A percentile compares a stretch with the other conserved stretches of the same genome.
Conservation (phyloP, 2,888 invertebrate species). For the Drosophila dives region DNA sequence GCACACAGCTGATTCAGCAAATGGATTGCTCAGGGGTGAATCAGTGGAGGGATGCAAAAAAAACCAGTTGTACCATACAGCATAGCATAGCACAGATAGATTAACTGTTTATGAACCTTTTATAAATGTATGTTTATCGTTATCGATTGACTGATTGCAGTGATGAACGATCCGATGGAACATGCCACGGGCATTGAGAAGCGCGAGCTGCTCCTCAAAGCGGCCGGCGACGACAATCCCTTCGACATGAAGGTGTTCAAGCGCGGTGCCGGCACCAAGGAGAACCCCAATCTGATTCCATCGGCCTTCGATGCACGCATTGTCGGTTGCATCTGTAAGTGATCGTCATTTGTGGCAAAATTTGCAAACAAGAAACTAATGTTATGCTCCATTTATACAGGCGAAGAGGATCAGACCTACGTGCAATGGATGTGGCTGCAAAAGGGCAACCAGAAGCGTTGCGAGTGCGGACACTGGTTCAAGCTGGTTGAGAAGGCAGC, state of each 20-base stretch:
- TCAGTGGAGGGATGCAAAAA: background rate
- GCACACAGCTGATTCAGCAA: constrained; percentile 57
- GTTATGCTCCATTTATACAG: constrained; percentile 76
- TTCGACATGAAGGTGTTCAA: constrained; percentile 93
- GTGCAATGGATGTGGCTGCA: constrained; percentile 98
- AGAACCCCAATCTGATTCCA: constrained; percentile 94
- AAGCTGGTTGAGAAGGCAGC: constrained; percentile 93
- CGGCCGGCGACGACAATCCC: constrained; percentile 95
- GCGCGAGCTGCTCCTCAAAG: constrained; percentile 93
- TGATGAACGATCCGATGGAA: constrained; percentile 95
- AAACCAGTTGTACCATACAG: background rate
- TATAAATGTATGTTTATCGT: constrained; percentile 11
- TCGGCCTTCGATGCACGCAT: constrained; percentile 95
- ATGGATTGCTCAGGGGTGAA: background rate
- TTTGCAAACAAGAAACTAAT: background rate
- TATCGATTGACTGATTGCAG: constrained; percentile 83
- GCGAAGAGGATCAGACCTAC: constrained; percentile 95
- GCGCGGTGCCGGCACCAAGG: constrained; percentile 93
- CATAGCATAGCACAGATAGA: background rate
- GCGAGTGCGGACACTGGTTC: constrained; percentile 99
- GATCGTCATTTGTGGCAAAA: background rate
- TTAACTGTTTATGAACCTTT: background rate
- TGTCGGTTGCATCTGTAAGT: constrained; percentile 96
- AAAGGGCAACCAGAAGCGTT: constrained; percentile 94
- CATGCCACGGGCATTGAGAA: constrained; percentile 97